Conservation (phyloP, 2,888 invertebrate species). For the Gymnoscelis rufifasciata region DNA sequence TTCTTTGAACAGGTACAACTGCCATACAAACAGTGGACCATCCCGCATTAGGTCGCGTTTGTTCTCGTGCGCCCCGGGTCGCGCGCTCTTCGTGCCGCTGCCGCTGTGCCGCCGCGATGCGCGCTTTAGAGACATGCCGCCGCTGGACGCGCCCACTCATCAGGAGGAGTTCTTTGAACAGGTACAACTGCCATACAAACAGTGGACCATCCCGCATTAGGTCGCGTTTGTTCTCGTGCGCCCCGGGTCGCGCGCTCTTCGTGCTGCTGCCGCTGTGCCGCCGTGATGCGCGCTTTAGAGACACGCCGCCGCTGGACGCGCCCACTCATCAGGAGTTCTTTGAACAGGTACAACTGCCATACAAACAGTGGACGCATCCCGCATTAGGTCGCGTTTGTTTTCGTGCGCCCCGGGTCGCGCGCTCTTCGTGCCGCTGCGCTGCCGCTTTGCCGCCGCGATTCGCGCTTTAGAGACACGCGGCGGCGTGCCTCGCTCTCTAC, state of each 20-base stretch:
- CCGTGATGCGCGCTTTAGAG: constrained; percentile 88
- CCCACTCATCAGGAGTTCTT: constrained; percentile 41
- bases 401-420: constrained; percentile 87
- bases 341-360: constrained; percentile 45
- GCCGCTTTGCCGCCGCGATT: constrained; percentile 87
- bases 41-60: constrained; percentile 84
- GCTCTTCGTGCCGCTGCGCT: constrained; percentile 89
- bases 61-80: constrained; percentile 87
- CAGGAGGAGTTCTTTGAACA: constrained; percentile 48
- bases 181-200: constrained; percentile 36
- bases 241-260: constrained; percentile 88
- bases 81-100: constrained; percentile 89
- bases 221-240: constrained; percentile 87
- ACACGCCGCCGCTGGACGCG: constrained; percentile 71
- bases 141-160: constrained; percentile 48
- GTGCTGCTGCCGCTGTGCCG: constrained; percentile 88
- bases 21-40: too few relatives aligned
- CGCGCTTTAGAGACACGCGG: constrained; percentile 85
- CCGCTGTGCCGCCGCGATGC: constrained; percentile 89
- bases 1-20: constrained; percentile 48
- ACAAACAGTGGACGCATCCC: too few relatives aligned
- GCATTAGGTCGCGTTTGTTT: constrained; percentile 87
- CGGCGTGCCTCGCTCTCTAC: constrained; percentile 52
- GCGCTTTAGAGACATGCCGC: constrained; percentile 84
- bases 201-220: constrained; percentile 86